A percentile compares a stretch with the other conserved stretches of the same genome.
These are phyloP conservation scores for Cotesia glomerata DNA, from an alignment of 1,140 invertebrate genomes.

Conservation along the genomic window DNA sequence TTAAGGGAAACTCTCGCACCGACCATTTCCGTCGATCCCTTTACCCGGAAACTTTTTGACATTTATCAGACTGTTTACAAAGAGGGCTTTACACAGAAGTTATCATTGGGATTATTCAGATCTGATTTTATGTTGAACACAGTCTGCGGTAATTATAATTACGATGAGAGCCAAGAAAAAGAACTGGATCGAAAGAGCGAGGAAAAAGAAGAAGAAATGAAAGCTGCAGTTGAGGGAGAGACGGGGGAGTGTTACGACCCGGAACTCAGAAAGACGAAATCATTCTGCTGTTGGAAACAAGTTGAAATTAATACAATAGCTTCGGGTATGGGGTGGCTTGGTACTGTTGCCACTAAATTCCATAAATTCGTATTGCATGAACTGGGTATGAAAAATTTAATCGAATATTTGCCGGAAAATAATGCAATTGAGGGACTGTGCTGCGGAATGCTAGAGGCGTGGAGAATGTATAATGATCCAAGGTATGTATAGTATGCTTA, in stretches of 20 bases:
- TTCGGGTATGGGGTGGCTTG: slow-evolving; percentile 81
- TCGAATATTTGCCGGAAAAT: slow-evolving; percentile 76
- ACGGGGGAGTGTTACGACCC: too few relatives aligned
- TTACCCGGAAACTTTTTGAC: slow-evolving; percentile 80
- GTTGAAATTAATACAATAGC: slow-evolving; percentile 80
- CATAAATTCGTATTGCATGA: slow-evolving; percentile 54
- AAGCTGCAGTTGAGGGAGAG: too few relatives aligned
- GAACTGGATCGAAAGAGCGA: too few relatives aligned
- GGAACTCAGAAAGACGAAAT: slow-evolving; percentile 42
- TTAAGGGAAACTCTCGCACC: slow-evolving; percentile 71
- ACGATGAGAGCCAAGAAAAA: too few relatives aligned
- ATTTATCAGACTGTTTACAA: slow-evolving; percentile 79
- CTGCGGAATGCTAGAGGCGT: slow-evolving; percentile 75
- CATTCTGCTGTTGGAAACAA: slow-evolving; percentile 82
- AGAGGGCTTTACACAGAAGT: slow-evolving; percentile 77
- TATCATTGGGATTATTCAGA: slow-evolving; percentile 70
- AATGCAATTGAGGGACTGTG: slow-evolving; percentile 74
- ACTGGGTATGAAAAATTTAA: slow-evolving; percentile 62
- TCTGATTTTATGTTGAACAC: slow-evolving; percentile 76
- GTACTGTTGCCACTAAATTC: slow-evolving; percentile 68
- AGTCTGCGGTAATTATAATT: slow-evolving; percentile 61
- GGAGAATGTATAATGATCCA: slow-evolving; percentile 73
- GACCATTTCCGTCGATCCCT: slow-evolving; percentile 84
- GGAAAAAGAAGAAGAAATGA: too few relatives aligned
- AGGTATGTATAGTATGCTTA: slow-evolving; percentile 40